Evolutionary conservation across 2,113 vertebrate species (phyloP).

Genomic region (Poeciliopsis turrubarensis): DNA sequence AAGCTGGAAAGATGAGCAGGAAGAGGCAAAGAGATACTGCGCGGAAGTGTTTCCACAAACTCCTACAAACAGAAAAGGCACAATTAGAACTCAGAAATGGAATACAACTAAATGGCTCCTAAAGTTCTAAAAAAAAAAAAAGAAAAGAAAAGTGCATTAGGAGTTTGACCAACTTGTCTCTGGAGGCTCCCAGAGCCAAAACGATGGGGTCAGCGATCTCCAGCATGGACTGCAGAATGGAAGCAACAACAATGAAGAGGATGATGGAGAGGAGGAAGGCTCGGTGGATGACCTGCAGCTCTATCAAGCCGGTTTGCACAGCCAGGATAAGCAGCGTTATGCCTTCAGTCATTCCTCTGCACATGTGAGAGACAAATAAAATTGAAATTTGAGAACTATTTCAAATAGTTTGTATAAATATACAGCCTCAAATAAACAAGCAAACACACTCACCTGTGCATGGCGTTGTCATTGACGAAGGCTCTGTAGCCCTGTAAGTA

Average conservation of each 20-base stretch:
- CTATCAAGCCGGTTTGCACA: slow-evolving; percentile 96
- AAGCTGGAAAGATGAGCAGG: slow-evolving; percentile 93
- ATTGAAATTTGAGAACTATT: background rate
- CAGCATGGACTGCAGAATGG: slow-evolving; percentile 98
- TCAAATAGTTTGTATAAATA: background rate
- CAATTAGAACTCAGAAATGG: background rate
- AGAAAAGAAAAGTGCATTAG: background rate
- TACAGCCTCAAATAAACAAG: background rate
- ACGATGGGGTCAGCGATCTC: slow-evolving; percentile 99
- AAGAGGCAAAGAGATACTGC: slow-evolving; percentile 95
- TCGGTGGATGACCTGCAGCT: slow-evolving; percentile 96
- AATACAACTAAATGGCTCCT: background rate
- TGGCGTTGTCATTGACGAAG: slow-evolving; percentile 97
- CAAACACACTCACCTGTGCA: slow-evolving; percentile 87
- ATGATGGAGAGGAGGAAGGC: slow-evolving; percentile 98
- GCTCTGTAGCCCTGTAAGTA: slow-evolving; percentile 97
- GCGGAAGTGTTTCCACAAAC: slow-evolving; percentile 97
- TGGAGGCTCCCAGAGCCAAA: slow-evolving; percentile 93
- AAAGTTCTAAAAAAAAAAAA: background rate
- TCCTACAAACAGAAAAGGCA: slow-evolving; percentile 79
- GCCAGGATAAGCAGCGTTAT: slow-evolving; percentile 94
- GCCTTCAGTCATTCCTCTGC: slow-evolving; percentile 96
- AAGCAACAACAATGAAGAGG: slow-evolving; percentile 98
- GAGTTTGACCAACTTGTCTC: slow-evolving; percentile 88
- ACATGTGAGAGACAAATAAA: background rate